Evolutionary conservation across 2,888 invertebrate species (phyloP).

Genomic region (Metopia argyrocephala): DNA sequence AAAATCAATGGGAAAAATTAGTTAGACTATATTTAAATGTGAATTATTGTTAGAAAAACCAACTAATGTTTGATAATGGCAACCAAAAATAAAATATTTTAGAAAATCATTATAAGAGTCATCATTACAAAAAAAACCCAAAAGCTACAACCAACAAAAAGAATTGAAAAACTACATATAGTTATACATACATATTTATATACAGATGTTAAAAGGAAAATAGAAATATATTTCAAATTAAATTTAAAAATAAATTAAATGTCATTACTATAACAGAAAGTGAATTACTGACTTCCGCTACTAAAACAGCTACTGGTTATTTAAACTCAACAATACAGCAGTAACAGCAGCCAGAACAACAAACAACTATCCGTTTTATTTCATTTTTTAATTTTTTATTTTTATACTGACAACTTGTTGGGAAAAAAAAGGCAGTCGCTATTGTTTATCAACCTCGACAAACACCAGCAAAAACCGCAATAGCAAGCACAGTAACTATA

Average conservation of each 20-base stretch:
- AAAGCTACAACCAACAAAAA: background rate
- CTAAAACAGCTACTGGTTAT: background rate
- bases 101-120: background rate
- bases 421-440: background rate
- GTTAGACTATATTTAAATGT: constrained; percentile 72
- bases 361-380: constrained; percentile 39
- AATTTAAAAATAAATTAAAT: constrained; percentile 42
- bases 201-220: constrained; percentile 1
- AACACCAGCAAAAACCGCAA: background rate
- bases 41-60: constrained; percentile 23
- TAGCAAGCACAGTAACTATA: constrained; percentile 30
- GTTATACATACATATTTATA: no score
- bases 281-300: constrained; percentile 34
- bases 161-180: no score
- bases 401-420: background rate
- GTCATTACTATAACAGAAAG: constrained; percentile 40
- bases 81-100: constrained; percentile 18
- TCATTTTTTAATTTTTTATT: constrained; percentile 19
- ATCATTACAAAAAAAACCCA: no score
- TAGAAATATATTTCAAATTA: background rate
- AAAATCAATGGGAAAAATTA: constrained; percentile 67
- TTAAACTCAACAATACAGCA: constrained; percentile 40
- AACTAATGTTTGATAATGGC: constrained; percentile 15
- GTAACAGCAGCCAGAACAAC: constrained; percentile 1
- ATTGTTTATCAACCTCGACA: constrained; percentile 6